Base-by-base conservation (phyloP, 2,888 invertebrate genomes). In the Yponomeuta cagnagella region DNA sequence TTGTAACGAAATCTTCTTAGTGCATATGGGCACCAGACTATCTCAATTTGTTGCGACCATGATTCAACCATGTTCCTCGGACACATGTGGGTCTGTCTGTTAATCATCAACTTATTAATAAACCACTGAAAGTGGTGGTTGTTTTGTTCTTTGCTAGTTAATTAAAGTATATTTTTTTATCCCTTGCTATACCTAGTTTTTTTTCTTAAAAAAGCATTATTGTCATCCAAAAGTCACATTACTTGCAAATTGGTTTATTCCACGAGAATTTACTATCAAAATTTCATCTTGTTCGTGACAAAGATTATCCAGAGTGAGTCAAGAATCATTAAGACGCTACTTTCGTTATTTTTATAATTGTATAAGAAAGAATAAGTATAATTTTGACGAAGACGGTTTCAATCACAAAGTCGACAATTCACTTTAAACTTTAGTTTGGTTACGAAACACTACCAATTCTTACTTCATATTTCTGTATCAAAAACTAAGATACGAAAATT, bases 31-130 rank as follows among this genome's bases (percentile, higher is more conserved):
- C 15, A 58, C 15, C 52, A 58, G 52, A 58, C 52, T 58, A 58
- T 58, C 15, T 15, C 12, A 58, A 4, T 58, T 58, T 58, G 52
- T 58, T 15, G 52, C 52, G 52, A 58, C 52, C 52, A 58, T 58
- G 52, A 58, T 58, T 58, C 52, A 58, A 58, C 52, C 52, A 58
- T 5, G 52, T 58, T 58, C 52, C 15, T 58, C 5, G 52, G 52
- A 58, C 52, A 58, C 52, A 58, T 58, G 52, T 58, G 52, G 15
- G 12, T 4, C 15, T 15, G 12, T 4, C 15, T 15, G 52, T 58
- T 58, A 58, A 58, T 58, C 52, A 58, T 58, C 52, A 58, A 58
- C 15, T 58, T 58, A 58, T 58, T 58, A 58, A 15, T 58, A 58
- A 58, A 58, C 52, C 15, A 3, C 15, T 58, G 15, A 15, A 58